Evolutionary conservation across 2,888 invertebrate species (phyloP).

Genomic region (Nomada fabriciana): DNA sequence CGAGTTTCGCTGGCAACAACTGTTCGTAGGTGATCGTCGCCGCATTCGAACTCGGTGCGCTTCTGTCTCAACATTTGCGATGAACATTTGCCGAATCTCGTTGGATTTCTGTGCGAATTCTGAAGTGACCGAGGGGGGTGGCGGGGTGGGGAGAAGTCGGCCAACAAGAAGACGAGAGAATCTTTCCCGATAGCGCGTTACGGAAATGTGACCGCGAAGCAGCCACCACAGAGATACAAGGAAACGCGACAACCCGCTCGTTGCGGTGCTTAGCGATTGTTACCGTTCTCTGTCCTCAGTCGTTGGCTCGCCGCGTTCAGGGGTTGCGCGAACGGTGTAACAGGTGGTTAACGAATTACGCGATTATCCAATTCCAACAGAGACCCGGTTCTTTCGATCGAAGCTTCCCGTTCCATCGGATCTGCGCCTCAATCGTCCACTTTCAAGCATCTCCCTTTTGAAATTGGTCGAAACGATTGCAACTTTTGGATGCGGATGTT

Average conservation of each 20-base stretch:
- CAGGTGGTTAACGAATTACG: slow-evolving; percentile 46
- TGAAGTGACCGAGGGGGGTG: no score
- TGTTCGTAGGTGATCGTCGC: no score
- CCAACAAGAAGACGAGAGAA: no score
- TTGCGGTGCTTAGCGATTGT: slow-evolving; percentile 30
- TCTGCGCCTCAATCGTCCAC: neutral
- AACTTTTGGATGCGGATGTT: neutral
- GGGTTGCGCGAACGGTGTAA: slow-evolving; percentile 32
- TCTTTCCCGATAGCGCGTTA: neutral
- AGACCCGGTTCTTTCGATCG: neutral
- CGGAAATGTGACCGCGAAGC: neutral
- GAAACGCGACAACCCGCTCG: neutral
- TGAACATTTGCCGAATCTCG: no score
- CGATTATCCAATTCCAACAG: neutral
- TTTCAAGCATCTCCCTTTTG: neutral
- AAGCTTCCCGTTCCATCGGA: no score
- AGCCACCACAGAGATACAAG: neutral
- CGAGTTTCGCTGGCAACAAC: slow-evolving; percentile 10
- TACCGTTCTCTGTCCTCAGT: neutral
- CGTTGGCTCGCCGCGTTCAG: neutral
- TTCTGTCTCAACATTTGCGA: no score
- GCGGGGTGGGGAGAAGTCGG: no score
- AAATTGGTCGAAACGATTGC: no score
- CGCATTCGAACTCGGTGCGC: no score
- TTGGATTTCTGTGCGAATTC: no score